A percentile compares a stretch with the other conserved stretches of the same genome.
phyloP scores from a whole-genome alignment of 1,140 invertebrate genomes.

The Bursaphelenchus mucronatus region DNA sequence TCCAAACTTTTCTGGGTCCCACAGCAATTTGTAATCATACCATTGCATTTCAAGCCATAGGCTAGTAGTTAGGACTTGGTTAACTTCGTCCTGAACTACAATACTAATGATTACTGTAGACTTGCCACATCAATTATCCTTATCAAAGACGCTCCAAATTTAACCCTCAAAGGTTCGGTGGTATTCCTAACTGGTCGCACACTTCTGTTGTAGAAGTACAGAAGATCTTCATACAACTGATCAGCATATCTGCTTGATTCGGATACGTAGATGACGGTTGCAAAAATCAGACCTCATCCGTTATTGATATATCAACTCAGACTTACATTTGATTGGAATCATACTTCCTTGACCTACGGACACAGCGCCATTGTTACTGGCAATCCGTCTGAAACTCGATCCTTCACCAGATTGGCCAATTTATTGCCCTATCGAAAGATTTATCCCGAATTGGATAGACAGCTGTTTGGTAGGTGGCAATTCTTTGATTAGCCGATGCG shows the following conservation, averaged over 20 bases:
- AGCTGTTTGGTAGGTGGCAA: too few species aligned
- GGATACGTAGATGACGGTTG: slow-evolving; percentile 9
- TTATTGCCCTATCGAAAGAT: too few species aligned
- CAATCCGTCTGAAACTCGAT: too few species aligned
- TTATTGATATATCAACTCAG: too few species aligned
- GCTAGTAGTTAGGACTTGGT: slow-evolving; percentile 90
- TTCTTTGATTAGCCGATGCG: too few species aligned
- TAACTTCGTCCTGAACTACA: slow-evolving; percentile 78
- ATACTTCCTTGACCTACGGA: too few species aligned
- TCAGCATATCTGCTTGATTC: slow-evolving; percentile 51
- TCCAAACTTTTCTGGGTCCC: slow-evolving; percentile 89
- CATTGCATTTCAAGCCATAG: slow-evolving; percentile 90
- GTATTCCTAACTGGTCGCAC: slow-evolving; percentile 89
- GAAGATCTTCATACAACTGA: slow-evolving; percentile 71
- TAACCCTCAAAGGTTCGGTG: slow-evolving; percentile 84
- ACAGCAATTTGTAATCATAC: slow-evolving; percentile 92
- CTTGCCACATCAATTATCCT: slow-evolving; percentile 65
- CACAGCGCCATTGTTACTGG: too few species aligned
- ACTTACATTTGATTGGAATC: too few species aligned
- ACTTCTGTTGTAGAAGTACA: slow-evolving; percentile 91
- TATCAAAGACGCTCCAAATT: slow-evolving; percentile 71
- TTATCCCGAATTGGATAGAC: too few species aligned
- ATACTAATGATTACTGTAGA: slow-evolving; percentile 23
- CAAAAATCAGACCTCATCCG: slow-evolving; percentile 6
- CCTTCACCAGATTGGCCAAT: too few species aligned